Base-by-base conservation (phyloP, 1,140 invertebrate genomes). In the Trichoplusia ni region DNA sequence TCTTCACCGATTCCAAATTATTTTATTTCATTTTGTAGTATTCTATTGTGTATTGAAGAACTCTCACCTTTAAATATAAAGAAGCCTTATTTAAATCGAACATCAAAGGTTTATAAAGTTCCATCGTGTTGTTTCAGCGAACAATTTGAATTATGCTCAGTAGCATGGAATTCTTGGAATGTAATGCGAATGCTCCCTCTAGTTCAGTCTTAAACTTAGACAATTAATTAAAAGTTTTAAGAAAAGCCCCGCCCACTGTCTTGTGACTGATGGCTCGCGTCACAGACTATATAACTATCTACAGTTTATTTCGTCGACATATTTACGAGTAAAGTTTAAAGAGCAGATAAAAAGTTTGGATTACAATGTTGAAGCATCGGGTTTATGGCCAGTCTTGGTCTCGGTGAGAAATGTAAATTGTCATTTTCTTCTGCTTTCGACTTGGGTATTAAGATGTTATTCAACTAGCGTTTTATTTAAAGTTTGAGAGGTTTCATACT, bases 191-290 rank as follows among this genome's bases (percentile, higher is more conserved):
- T 62, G 37, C 44, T 46, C 38, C 60, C 42, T 58, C 67, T 42
- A 31, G 38, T 47, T n/a, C 51, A 21, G 46, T 56, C 49, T 31
- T 46, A 31, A 73, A 73, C 71, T 73, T 70, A 38, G 64, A 58
- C 64, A 67, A 73, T 73, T 73, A 73, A 73, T 73, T 73, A 70
- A 70, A 70, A 73, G 67, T 73, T 73, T 66, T 67, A 67, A 73
- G 71, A 70, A 70, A 60, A 44, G 40, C 13, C 18, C 29, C 40
- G 27, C 29, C 42, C 25, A 3, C 16, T 31, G 35, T 14, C 37
- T 44, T 31, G 54, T 58, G 54, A 44, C 54, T 58, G 54, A 58
- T 58, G 38, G 38, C 23, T 54, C 13, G 25, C 47, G n/a, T 11
- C 21, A 21, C 29, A n/a, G n/a, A n/a, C n/a, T n/a, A n/a, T n/a